Evolutionary conservation across 2,888 invertebrate genomes (phyloP), one percentile per base, ranked within the genome.

Genomic region (Ornithoptera priamus): DNA sequence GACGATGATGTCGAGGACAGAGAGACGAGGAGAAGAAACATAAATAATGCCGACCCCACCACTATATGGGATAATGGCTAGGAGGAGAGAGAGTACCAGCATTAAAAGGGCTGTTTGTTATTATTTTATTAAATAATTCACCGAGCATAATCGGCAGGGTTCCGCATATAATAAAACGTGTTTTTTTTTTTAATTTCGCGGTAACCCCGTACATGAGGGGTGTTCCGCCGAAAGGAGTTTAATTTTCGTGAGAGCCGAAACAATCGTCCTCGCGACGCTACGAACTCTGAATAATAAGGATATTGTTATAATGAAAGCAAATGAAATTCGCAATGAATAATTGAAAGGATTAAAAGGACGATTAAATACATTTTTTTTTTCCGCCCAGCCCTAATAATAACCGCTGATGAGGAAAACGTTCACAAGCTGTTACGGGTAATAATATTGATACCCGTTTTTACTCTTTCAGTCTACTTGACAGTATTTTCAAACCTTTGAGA

Each of bases 261-360:
- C 42, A 61, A 61, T 61, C 42, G 53, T 61, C 50, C 36, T 61
- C 60, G 36, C 50, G 50, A 42, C 15, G 65, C 50, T 20, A 61
- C 61, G 53, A 39, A 36, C 50, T 17, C 46, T n/a, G 53, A 59
- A 67, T 67, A 67, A 50, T 61, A 67, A 60, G 20, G 22, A 42
- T n/a, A 30, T 50, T 60, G 17, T 61, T 24, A 61, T 61, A 61
- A 60, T 67, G 50, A 61, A 61, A 67, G 66, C 20, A 53, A 67
- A 67, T 60, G 61, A 30, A 61, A 50, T 67, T 61, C 61, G 60
- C 20, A 46, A 60, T 50, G 61, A 61, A 60, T 61, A 17, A 65
- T 53, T 61, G 20, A 60, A 61, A 53, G 67, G 67, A 60, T 67
- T 60, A 50, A 66, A 57, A n/a, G 20, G 1, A 57, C n/a, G 57